Evolutionary conservation across 2,797 vertebrate species (phyloP), one percentile per base, ranked within the genome.

Genomic region (Philypnodon macrostomus): DNA sequence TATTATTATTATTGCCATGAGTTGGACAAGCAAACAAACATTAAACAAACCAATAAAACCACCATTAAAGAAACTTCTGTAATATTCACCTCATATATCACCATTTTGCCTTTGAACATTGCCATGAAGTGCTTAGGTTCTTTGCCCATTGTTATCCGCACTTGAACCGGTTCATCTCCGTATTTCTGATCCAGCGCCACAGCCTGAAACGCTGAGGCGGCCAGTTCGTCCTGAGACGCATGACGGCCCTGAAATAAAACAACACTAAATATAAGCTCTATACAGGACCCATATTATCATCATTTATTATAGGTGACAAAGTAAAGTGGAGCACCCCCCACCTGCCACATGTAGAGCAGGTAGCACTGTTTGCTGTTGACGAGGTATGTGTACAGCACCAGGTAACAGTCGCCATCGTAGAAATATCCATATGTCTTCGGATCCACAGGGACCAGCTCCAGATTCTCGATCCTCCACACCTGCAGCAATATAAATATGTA

Each of bases 281-380:
- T 14, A 33, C 7, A 10, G 27, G 1, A 1, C 27, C 27, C 12
- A 10, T 10, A 29, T 29, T 10, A 29, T 29, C 27, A 29, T n/a
- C 23, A 14, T 13, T 27, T 32, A 13, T 14, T 24, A 17, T 26
- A 8, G 19, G 16, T 32, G n/a, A 36, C 4, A 55, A 1, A 10
- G 12, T 21, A 6, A 37, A 4, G 15, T 15, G 29, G 1, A 47
- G 2, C 11, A 6, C 6, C 23, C 36, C 60, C 46, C 81, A 95
- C 94, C 91, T 93, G 93, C 94, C 94, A 96, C 7, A 93, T 93
- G 61, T 96, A 96, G 24, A 96, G 79, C 55, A 95, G 73, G 81
- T 92, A 90, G 67, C 51, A 70, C 1, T 80, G 77, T 77, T 78
- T 92, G 53, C 53, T 70, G 39, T 88, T 84, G 4, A 90, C 77